phyloP scores from a whole-genome alignment of 2,888 invertebrate species.

The Meteorus colon region DNA sequence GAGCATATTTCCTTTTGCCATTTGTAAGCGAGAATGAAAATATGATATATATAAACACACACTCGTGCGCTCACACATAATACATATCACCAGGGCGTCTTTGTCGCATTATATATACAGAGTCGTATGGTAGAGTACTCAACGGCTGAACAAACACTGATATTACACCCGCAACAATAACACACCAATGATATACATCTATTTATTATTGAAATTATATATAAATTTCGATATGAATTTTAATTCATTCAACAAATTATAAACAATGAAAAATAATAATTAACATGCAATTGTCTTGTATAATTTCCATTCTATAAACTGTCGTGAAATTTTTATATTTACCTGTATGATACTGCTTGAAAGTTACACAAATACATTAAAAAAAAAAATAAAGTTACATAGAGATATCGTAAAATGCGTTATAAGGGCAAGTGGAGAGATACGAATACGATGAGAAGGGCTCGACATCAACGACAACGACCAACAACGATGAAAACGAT shows the following conservation, averaged over 20 bases:
- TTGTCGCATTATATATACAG: conserved; percentile 51
- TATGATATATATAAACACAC: conserved; percentile 64
- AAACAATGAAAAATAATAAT: not conserved
- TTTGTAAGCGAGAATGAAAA: conserved; percentile 62
- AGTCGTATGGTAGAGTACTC: conserved; percentile 31
- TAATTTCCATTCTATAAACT: not conserved
- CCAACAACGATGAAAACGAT: not conserved
- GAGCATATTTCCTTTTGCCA: conserved; percentile 53
- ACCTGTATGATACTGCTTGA: not conserved
- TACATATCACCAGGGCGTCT: conserved; percentile 43
- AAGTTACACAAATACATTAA: not conserved
- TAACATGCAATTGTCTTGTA: not conserved
- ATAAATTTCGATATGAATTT: not conserved
- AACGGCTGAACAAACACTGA: conserved; percentile 70
- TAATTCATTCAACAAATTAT: not conserved
- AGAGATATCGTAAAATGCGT: conserved; percentile 1
- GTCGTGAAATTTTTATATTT: not conserved
- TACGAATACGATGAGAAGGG: conserved; percentile 22
- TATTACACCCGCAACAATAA: conserved; percentile 51
- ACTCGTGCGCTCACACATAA: conserved; percentile 51
- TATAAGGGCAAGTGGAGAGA: conserved; percentile 42
- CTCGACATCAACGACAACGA: conserved; percentile 9
- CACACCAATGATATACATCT: not conserved
- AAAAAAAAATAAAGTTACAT: not conserved
- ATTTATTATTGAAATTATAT: not conserved